Evolutionary conservation across 1,140 invertebrate genomes (phyloP), one percentile per base, ranked within the genome.

Genomic region (Camponotus pennsylvanicus): DNA sequence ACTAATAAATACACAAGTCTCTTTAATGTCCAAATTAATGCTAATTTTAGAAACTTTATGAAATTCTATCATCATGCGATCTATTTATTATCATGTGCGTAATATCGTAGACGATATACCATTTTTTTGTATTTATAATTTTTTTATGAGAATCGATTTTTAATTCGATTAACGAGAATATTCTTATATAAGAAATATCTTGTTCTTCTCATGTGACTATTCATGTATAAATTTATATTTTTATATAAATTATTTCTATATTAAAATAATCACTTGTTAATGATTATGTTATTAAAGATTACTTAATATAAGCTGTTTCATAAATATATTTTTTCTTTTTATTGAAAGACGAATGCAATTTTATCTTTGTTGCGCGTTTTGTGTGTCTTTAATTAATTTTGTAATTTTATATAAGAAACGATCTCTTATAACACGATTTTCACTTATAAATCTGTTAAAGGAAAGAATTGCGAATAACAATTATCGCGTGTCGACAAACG

Each of bases 401-500:
- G 67, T 13, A 73, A 73, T 45, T 73, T 61, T 61, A 61, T 18
- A 45, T 18, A 49, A 83, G 55, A 83, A 73, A 49, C 8, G 27
- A 73, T 21, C 27, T 49, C 1, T 18, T 52, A 45, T 45, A 52
- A 49, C 37, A 67, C 55, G 40, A 61, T 73, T 73, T 82, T 82
- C 67, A 40, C 67, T 45, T 45, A 45, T 69, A 15, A 73, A 59
- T 61, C 79, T 32, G 37, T 45, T 40, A 13, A 82, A 71, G 55
- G 32, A 82, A 73, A 52, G 27, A 34, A 82, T 61, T 34, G 79
- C 34, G 52, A 69, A n/a, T 6, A 32, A 13, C 55, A 34, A 83
- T 83, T 83, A 83, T 83, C 55, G 55, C 79, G 79, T 83, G n/a
- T 73, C 55, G 27, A 59, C 55, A 34, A 73, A 63, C 27, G 79